Evolutionary conservation across 2,888 invertebrate species (phyloP).

Genomic region (Sialis fuliginosa): DNA sequence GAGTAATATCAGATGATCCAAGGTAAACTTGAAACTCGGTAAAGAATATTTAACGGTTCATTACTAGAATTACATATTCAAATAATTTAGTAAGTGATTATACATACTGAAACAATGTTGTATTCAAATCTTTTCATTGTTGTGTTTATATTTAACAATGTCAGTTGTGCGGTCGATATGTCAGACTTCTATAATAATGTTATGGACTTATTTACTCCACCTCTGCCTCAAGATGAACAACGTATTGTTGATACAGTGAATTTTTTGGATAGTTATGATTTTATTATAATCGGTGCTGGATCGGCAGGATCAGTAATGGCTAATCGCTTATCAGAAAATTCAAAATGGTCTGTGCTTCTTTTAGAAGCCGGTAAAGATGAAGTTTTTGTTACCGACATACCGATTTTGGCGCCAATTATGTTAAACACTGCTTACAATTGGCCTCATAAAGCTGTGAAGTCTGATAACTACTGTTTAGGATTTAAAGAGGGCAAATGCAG

Average conservation of each 20-base stretch:
- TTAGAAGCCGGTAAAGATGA: slow-evolving; percentile 67
- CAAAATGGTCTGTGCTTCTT: slow-evolving; percentile 46
- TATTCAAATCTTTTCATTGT: no score
- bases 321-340: slow-evolving; percentile 54
- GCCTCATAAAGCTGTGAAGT: slow-evolving; percentile 51
- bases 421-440: slow-evolving; percentile 46
- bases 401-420: slow-evolving; percentile 45
- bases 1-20: no score
- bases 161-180: no score
- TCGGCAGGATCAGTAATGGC: slow-evolving; percentile 55
- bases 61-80: no score
- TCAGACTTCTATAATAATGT: no score
- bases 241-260: slow-evolving; percentile 12
- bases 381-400: slow-evolving; percentile 59
- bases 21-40: no score
- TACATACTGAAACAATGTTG: no score
- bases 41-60: no score
- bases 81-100: no score
- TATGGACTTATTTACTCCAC: neutral
- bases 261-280: slow-evolving; percentile 32
- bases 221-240: neutral
- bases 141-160: no score
- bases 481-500: slow-evolving; percentile 37
- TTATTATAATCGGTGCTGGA: slow-evolving; percentile 42
- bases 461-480: slow-evolving; percentile 29